phyloP scores from a whole-genome alignment of 1,140 invertebrate genomes.

The Drosophila bocqueti region DNA sequence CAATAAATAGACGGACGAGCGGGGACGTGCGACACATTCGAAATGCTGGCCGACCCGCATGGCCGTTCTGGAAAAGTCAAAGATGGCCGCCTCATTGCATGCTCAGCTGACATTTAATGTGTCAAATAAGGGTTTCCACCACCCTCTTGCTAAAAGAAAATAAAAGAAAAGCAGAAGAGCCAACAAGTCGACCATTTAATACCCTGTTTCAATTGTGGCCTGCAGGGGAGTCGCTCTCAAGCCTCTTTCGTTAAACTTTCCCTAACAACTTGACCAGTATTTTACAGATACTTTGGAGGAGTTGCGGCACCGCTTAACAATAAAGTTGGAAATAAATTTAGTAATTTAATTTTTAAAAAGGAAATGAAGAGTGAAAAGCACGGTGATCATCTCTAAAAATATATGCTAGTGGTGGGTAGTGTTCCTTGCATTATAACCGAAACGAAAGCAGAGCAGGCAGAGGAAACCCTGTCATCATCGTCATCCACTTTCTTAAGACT shows the following conservation, averaged over 20 bases:
- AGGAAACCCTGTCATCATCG: constrained; percentile 47
- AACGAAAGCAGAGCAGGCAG: background rate
- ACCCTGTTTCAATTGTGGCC: background rate
- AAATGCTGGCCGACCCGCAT: constrained; percentile 63
- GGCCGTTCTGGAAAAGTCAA: constrained; percentile 41
- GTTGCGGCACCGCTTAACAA: background rate
- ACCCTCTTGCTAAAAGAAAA: constrained; percentile 8
- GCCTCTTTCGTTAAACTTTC: too few relatives aligned
- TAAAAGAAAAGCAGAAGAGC: background rate
- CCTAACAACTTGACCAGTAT: background rate
- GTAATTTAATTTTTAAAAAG: background rate
- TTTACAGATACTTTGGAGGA: background rate
- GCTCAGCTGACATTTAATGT: constrained; percentile 80
- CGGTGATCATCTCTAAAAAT: background rate
- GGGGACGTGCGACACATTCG: constrained; percentile 74
- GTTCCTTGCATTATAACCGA: background rate
- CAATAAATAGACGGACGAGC: constrained; percentile 73
- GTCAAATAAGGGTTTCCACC: constrained; percentile 77
- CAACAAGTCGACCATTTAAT: background rate
- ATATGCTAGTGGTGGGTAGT: background rate
- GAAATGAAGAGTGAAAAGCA: background rate
- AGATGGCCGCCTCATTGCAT: constrained; percentile 78
- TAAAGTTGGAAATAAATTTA: background rate
- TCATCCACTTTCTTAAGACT: constrained; percentile 71
- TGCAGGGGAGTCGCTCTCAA: background rate